Base-by-base conservation (phyloP, 2,888 invertebrate species). In the Macrosiphum euphorbiae region DNA sequence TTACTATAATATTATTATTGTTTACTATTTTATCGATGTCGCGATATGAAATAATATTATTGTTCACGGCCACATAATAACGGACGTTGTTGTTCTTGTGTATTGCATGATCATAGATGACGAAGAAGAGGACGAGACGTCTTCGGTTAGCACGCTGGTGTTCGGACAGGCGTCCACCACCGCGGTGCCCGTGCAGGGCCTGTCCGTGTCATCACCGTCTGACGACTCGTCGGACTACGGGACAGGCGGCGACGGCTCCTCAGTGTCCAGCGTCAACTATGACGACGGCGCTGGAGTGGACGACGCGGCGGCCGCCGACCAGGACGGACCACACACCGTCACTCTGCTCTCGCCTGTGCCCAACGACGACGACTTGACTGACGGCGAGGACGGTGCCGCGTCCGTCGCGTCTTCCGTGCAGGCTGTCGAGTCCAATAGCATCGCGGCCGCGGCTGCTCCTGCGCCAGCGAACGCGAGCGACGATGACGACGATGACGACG, bases 401-500 rank as follows among this genome's bases (percentile, higher is more conserved):
- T 95, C 95, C 41, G 94, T 87, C 61, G 89, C 95, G 35, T 85
- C 94, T 3, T 50, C 92, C 94, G 92, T 95, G 41, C 95, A 95
- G n/a, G 95, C 95, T 41, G 94, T 95, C 86, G 94, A 93, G 50
- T 88, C 95, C 89, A 92, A 95, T 90, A 95, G 95, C 44, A 96
- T 96, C 94, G 96, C 95, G 26, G 94, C 94, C 20, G 95, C 95
- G 3, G 94, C 94, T 20, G 95, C 95, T 28, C 94, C 93, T 20
- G 92, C 94, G 92, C 52, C 94, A 94, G 96, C 95, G 95, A 95
- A 95, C 67, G 95, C 95, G 28, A 96, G 96, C 85, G 95, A 96
- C 94, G 96, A 97, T 95, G 97, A 97, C 95, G 97, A 97, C 96
- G 96, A 92, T 11, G 94, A 91, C 52, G 94, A 94, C 92, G 95